Conservation (phyloP, 2,113 vertebrate genomes). For the Periophthalmodon schlosseri region DNA sequence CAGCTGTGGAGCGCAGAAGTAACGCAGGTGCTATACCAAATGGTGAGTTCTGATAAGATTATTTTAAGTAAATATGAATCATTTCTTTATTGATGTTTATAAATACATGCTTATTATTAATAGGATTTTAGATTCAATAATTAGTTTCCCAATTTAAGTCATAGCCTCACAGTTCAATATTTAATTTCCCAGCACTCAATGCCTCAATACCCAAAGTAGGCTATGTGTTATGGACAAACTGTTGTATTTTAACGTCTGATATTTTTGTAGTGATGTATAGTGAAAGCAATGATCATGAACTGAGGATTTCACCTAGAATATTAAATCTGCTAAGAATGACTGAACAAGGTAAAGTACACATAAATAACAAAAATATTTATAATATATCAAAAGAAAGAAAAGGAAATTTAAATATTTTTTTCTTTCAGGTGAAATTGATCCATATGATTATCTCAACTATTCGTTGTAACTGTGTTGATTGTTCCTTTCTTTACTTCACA, state of each 20-base stretch:
- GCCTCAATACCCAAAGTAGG: too few relatives aligned
- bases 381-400: not conserved
- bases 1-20: conserved; percentile 43
- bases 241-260: not conserved
- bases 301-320: not conserved
- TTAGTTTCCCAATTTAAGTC: not conserved
- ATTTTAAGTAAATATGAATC: not conserved
- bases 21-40: conserved; percentile 11
- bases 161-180: too few relatives aligned
- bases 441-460: conserved; percentile 7
- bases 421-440: conserved; percentile 29
- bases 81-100: not conserved
- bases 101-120: not conserved
- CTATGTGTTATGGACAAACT: not conserved
- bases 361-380: not conserved
- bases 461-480: conserved; percentile 14
- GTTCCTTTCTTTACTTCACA: not conserved
- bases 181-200: too few relatives aligned
- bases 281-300: conserved; percentile 18
- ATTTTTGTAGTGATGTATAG: conserved; percentile 26
- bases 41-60: conserved; percentile 23
- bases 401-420: not conserved
- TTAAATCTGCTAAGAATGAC: conserved; percentile 23
- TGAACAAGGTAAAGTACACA: conserved; percentile 36
- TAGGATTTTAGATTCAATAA: not conserved